These are phyloP conservation scores for Dasyurus viverrinus DNA, from an alignment of 2,113 vertebrate species.

Conservation along the genomic window DNA sequence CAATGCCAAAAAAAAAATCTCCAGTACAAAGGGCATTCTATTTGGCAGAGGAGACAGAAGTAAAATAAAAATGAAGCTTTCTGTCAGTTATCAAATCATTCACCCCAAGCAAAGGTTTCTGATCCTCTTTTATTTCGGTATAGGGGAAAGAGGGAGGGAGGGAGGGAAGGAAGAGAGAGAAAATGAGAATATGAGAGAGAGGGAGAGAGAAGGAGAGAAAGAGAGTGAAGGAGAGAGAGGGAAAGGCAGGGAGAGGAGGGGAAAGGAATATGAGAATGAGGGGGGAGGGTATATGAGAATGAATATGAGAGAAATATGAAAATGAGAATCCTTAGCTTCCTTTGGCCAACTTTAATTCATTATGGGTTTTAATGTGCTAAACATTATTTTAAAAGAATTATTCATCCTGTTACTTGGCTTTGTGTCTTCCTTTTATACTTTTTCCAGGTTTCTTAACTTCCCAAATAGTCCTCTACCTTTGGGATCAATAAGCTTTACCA, in stretches of 20 bases:
- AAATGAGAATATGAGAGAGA: no score
- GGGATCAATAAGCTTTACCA: neutral
- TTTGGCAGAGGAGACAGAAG: neutral
- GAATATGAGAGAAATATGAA: no score
- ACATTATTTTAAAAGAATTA: neutral
- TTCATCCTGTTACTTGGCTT: neutral
- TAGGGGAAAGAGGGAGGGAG: neutral
- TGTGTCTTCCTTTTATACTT: neutral
- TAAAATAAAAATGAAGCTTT: neutral
- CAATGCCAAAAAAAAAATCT: neutral
- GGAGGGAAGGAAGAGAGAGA: neutral
- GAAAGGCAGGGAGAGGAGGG: no score
- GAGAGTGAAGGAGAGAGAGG: no score
- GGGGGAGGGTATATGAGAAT: no score
- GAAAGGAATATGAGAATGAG: no score
- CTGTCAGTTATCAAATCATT: neutral
- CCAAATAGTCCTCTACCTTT: neutral
- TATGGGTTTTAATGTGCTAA: neutral
- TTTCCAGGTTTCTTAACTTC: neutral
- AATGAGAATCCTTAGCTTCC: neutral
- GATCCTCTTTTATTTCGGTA: neutral
- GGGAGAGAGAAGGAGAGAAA: no score
- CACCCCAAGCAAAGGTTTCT: neutral
- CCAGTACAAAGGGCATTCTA: neutral
- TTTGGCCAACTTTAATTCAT: neutral